Evolutionary conservation across 1,140 invertebrate species (phyloP).

Genomic region (Drosophila santomea): DNA sequence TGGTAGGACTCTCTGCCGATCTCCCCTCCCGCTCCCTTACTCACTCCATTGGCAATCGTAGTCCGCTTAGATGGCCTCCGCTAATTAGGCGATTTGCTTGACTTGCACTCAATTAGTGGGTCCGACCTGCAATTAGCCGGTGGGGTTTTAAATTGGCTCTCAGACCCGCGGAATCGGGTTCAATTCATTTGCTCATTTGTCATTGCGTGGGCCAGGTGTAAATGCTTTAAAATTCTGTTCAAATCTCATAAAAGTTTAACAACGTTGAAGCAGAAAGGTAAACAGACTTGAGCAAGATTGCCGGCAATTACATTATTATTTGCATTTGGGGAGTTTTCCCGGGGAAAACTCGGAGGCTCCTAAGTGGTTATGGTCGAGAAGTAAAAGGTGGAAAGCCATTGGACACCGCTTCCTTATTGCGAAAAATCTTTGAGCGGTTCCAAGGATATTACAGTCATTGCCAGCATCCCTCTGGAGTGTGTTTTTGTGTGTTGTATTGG

Average conservation of each 20-base stretch:
- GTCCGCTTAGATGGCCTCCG: conserved; percentile 52
- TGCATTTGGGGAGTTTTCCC: conserved; percentile 63
- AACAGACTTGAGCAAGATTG: conserved; percentile 49
- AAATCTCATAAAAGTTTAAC: conserved; percentile 57
- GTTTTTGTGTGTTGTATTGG: conserved; percentile 46
- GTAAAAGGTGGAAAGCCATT: background rate
- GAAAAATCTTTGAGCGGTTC: conserved; percentile 54
- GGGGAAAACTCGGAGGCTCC: conserved; percentile 35
- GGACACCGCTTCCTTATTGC: conserved; percentile 55
- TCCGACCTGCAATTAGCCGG: conserved; percentile 61
- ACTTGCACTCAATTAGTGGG: conserved; percentile 71
- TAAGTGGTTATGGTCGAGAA: conserved; percentile 60
- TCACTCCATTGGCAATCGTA: background rate
- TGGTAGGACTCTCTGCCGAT: no score
- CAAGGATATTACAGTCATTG: conserved; percentile 59
- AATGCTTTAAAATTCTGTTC: conserved; percentile 61
- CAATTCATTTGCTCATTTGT: conserved; percentile 54
- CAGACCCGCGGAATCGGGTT: conserved; percentile 9
- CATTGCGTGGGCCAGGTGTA: conserved; percentile 50
- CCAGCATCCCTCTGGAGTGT: conserved; percentile 52
- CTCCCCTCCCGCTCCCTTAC: no score
- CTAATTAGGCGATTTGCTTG: conserved; percentile 70
- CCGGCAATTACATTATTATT: conserved; percentile 77
- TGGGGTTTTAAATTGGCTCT: conserved; percentile 38
- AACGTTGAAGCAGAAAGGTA: conserved; percentile 30